Base-by-base conservation (phyloP, 2,888 invertebrate genomes). In the Nemoura dubitans region DNA sequence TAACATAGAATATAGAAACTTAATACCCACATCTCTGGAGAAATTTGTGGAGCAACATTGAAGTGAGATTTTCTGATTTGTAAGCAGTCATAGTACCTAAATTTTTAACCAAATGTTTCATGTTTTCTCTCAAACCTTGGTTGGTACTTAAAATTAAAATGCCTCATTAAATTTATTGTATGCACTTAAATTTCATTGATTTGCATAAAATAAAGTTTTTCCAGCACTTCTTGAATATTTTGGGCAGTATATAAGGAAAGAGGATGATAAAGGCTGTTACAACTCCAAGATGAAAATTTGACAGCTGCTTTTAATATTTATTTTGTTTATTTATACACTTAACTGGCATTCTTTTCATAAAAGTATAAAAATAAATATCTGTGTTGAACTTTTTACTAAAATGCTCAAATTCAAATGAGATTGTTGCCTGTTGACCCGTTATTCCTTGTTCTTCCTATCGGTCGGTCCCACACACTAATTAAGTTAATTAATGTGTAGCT, bases 1-100 rank as follows among this genome's bases (percentile, higher is more conserved):
- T 88, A 90, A 90, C 76, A 90, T 93, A 87, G 90, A 90, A 21
- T 93, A 91, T 89, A 87, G 89, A 76, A 91, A 91, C 59, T 90
- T 91, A 87, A 91, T 93, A 87, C 93, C 93, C 76, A 89, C 89
- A 10, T 89, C 90, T 85, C 89, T 93, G 82, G 90, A 92, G 88
- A 89, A 91, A 27, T 93, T 92, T 90, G 90, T 93, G 82, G 89
- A 90, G 87, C 90, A 91, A 87, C 93, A 93, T 88, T 92, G 88
- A 90, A 28, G 29, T 92, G 89, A 90, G 7, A 27, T 76, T 36
- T 26, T 81, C 59, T 21, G 2, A 21, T 59, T 59, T 21, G 59
- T 59, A 59, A 59, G 59, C 59, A 59, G 59, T 59, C 59, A 59
- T 59, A 2, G 21, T 59, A 59, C 59, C 59, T 7, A 59, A 21